Evolutionary conservation across 2,797 vertebrate species (phyloP).

Genomic region (Neosalanx taihuensis): DNA sequence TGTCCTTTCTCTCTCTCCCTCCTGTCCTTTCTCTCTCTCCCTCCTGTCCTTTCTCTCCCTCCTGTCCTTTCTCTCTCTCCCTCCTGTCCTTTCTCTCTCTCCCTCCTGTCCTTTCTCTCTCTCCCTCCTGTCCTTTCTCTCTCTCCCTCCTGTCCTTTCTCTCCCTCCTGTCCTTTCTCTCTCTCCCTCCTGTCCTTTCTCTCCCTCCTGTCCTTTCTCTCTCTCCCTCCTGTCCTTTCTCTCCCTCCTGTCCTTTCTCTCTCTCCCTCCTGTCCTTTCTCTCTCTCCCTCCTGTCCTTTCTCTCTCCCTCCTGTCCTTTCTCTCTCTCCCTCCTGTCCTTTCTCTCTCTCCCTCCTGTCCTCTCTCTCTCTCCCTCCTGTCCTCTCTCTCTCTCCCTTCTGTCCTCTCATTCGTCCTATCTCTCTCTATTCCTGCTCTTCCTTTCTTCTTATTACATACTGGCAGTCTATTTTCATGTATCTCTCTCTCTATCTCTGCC

Average conservation of each 20-base stretch:
- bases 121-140: background rate
- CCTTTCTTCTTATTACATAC: too few relatives aligned
- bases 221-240: too few relatives aligned
- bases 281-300: slow-evolving; percentile 1
- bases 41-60: slow-evolving; percentile 12
- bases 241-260: background rate
- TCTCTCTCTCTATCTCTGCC: background rate
- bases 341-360: background rate
- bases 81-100: too few relatives aligned
- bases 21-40: background rate
- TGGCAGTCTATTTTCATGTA: too few relatives aligned
- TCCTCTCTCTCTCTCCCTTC: background rate
- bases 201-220: too few relatives aligned
- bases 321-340: too few relatives aligned
- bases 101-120: background rate
- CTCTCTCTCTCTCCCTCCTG: background rate
- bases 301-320: background rate
- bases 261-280: background rate
- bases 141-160: background rate
- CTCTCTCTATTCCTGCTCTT: too few relatives aligned
- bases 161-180: background rate
- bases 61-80: background rate
- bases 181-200: background rate
- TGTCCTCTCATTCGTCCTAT: slow-evolving; percentile 2
- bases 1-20: background rate